Evolutionary conservation across 2,797 vertebrate species (phyloP).

Genomic region (Characodon lateralis): DNA sequence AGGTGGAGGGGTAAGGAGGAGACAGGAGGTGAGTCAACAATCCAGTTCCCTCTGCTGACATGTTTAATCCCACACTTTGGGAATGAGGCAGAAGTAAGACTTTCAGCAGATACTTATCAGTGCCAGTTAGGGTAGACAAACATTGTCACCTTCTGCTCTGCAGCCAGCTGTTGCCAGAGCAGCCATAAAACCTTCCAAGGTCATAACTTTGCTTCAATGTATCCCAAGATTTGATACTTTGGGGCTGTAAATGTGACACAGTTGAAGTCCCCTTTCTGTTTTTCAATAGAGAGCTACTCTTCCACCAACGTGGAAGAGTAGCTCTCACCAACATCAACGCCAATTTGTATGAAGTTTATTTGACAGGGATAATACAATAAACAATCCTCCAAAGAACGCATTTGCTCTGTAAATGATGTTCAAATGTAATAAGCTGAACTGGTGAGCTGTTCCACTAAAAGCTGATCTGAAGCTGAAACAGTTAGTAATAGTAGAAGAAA

Average conservation of each 20-base stretch:
- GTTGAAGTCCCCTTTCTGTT: neutral
- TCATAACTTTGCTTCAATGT: neutral
- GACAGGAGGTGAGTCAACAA: constrained; percentile 51
- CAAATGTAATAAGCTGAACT: neutral
- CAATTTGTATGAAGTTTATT: neutral
- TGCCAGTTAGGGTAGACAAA: constrained; percentile 71
- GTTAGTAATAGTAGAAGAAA: neutral
- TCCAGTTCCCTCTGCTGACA: constrained; percentile 74
- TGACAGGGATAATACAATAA: neutral
- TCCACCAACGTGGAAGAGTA: neutral
- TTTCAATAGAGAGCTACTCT: neutral
- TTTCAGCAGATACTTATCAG: constrained; percentile 83
- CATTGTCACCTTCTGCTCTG: constrained; percentile 61
- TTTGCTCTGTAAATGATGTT: neutral
- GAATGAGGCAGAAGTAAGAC: constrained; percentile 53
- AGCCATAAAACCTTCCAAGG: neutral
- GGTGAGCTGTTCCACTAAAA: no score
- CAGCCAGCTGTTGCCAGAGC: constrained; percentile 37
- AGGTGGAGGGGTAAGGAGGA: neutral
- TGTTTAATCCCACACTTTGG: constrained; percentile 78
- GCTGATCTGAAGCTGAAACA: neutral
- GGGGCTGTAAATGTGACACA: neutral
- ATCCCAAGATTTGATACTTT: constrained; percentile 6
- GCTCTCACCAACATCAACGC: neutral
- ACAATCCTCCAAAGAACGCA: neutral